Evolutionary conservation across 2,113 vertebrate species (phyloP).

Genomic region (Ornithorhynchus anatinus): DNA sequence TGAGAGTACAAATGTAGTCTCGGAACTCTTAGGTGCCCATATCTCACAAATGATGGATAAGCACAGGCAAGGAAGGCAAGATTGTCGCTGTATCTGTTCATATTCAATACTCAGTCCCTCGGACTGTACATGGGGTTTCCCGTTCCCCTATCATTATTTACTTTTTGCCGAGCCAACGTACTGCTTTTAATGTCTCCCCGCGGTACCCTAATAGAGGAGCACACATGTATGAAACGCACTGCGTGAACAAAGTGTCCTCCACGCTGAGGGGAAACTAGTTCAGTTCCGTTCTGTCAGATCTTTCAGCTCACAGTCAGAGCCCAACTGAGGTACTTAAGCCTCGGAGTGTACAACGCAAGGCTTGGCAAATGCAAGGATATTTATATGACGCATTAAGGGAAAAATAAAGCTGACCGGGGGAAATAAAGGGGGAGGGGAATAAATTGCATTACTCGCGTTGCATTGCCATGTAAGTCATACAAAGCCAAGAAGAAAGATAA

Average conservation of each 20-base stretch:
- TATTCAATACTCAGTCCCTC: background rate
- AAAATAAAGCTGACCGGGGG: background rate
- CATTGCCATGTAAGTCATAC: constrained; percentile 55
- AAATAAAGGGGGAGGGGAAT: constrained; percentile 7
- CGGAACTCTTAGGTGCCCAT: background rate
- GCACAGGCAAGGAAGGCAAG: background rate
- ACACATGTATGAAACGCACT: too few relatives aligned
- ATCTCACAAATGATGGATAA: background rate
- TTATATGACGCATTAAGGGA: background rate
- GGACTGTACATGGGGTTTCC: too few relatives aligned
- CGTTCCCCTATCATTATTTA: too few relatives aligned
- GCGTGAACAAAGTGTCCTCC: too few relatives aligned
- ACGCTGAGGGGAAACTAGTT: too few relatives aligned
- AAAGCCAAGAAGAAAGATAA: constrained; percentile 80
- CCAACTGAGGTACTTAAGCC: too few relatives aligned
- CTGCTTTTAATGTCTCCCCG: too few relatives aligned
- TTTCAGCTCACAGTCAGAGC: too few relatives aligned
- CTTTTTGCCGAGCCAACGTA: too few relatives aligned
- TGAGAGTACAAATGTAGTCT: background rate
- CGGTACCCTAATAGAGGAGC: too few relatives aligned
- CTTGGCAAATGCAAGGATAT: background rate
- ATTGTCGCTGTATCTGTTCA: background rate
- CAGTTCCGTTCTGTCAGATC: too few relatives aligned
- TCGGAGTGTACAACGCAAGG: too few relatives aligned
- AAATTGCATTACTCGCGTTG: constrained; percentile 32